Evolutionary conservation across 2,797 vertebrate species (phyloP), one percentile per base, ranked within the genome.

Genomic region (Etheostoma nigrum): DNA sequence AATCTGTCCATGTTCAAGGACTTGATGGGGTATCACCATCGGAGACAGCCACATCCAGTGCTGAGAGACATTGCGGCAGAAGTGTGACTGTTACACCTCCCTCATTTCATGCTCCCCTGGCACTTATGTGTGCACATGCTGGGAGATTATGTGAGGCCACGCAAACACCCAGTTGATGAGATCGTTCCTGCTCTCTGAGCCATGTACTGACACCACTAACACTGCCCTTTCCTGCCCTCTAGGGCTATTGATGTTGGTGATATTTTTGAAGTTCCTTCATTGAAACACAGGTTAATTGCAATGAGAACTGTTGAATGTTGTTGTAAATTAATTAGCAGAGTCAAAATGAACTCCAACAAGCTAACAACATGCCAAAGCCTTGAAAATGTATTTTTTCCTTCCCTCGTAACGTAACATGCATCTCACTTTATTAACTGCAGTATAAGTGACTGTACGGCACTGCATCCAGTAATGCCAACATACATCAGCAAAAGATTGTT

Each of bases 111-210:
- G 79, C 79, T 89, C 72, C 59, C 85, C 40, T 84, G 81, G 53
- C 23, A 19, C 77, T 85, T 81, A 69, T 88, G 85, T 83, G 77
- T 61, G 63, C 78, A 69, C 72, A 85, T 82, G 60, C 72, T 63
- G 60, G 60, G 68, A 77, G 69, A 83, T 91, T 85, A 82, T 88
- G 64, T 71, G 87, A 83, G 82, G 74, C 84, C 78, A 82, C 82
- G 90, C 83, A 79, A 75, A 89, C 76, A 71, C 63, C 49, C 72
- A 15, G 60, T 65, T 89, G 87, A 91, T 91, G 87, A 89, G 79
- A 78, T 89, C 69, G 80, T 85, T 76, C 33, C 42, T 81, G 86
- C 69, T 86, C 67, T 65, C 66, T 78, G 76, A 88, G 79, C 71
- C 80, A 25, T 86, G 67, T 40, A 77, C 81, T 75, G 70, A 84